A percentile compares a stretch with the other conserved stretches of the same genome.
Evolutionary conservation across 1,140 invertebrate genomes (phyloP).

Genomic region (Meteorus sp.): DNA sequence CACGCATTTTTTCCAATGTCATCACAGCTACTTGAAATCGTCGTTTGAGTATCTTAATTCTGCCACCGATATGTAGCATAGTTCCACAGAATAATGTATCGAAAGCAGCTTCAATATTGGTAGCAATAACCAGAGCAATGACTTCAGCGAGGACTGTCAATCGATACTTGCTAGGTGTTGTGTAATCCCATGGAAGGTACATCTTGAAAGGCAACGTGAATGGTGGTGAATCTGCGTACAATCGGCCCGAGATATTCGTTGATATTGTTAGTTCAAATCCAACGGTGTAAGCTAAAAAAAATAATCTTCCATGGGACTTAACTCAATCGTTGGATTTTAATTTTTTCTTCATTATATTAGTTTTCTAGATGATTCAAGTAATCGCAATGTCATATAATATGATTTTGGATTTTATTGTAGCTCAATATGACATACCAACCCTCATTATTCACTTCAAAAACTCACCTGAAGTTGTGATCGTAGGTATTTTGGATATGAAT

Average conservation of each 20-base stretch:
- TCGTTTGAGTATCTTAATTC: background rate
- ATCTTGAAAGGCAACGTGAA: background rate
- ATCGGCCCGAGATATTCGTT: background rate
- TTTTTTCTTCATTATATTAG: too few species aligned
- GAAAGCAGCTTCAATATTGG: background rate
- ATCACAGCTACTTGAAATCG: background rate
- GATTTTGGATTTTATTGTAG: too few species aligned
- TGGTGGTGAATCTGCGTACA: background rate
- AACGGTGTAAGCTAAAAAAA: background rate
- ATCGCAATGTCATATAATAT: too few species aligned
- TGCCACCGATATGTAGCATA: slow-evolving; percentile 1
- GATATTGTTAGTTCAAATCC: background rate
- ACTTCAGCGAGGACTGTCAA: background rate
- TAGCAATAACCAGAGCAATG: background rate
- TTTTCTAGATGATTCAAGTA: too few species aligned
- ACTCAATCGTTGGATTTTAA: too few species aligned
- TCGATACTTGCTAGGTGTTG: background rate
- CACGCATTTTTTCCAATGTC: background rate
- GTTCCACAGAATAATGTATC: slow-evolving; percentile 7
- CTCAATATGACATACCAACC: background rate
- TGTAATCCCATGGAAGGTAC: slow-evolving; percentile 4
- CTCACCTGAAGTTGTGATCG: background rate
- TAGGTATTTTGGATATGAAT: background rate
- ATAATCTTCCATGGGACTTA: too few species aligned
- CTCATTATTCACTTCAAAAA: background rate